phyloP scores from a whole-genome alignment of 2,113 vertebrate species.

The Peromyscus leucopus region DNA sequence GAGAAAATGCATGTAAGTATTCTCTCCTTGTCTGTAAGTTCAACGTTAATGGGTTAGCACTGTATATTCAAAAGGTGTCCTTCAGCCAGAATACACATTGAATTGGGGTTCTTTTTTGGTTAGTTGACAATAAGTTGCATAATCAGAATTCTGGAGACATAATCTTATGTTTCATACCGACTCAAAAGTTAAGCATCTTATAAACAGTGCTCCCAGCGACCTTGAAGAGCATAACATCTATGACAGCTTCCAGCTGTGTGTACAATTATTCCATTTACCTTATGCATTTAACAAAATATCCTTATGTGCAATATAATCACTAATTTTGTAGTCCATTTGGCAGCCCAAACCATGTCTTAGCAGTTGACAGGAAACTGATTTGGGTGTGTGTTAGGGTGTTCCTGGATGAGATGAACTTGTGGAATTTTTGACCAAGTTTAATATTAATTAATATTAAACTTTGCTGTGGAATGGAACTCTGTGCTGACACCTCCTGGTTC shows the following conservation, averaged over 20 bases:
- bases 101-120: not conserved
- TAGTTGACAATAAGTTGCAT: not conserved
- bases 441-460: too few relatives aligned
- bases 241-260: not conserved
- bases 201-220: not conserved
- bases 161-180: not conserved
- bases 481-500: too few relatives aligned
- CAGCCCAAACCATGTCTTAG: too few relatives aligned
- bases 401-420: not conserved
- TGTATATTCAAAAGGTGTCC: not conserved
- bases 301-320: not conserved
- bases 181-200: not conserved
- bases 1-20: not conserved
- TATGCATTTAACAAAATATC: not conserved
- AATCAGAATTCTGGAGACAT: not conserved
- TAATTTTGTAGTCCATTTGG: not conserved
- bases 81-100: not conserved
- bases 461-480: not conserved
- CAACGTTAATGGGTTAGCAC: constrained; percentile 20
- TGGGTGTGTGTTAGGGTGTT: not conserved
- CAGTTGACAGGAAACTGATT: not conserved
- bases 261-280: not conserved
- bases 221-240: not conserved
- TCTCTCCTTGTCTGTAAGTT: not conserved
- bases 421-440: not conserved